These are phyloP conservation scores for Campylomormyrus tamandua DNA, from an alignment of 2,113 vertebrate genomes.

Conservation along the genomic window DNA sequence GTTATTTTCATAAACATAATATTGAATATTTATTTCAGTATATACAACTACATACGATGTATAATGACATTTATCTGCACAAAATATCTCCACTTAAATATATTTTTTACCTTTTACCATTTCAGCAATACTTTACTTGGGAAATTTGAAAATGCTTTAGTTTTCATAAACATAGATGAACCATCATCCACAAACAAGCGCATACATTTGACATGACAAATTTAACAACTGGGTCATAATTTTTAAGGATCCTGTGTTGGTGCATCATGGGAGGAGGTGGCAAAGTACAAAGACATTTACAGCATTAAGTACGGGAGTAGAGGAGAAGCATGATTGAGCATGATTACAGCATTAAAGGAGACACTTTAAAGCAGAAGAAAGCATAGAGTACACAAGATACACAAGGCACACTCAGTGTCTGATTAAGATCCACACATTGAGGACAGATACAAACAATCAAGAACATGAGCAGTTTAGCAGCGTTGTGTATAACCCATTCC, in stretches of 20 bases:
- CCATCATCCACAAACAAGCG: not conserved
- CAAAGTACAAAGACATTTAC: not conserved
- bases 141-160: not conserved
- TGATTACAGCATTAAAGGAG: not conserved
- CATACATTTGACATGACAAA: not conserved
- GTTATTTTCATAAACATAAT: not conserved
- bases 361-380: not conserved
- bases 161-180: not conserved
- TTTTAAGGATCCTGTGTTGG: not conserved
- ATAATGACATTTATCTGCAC: not conserved
- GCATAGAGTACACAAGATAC: not conserved
- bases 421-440: not conserved
- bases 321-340: not conserved
- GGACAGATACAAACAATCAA: not conserved
- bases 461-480: not conserved
- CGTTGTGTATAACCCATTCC: not conserved
- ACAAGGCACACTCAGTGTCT: not conserved
- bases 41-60: not conserved
- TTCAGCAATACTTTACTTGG: not conserved
- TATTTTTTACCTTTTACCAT: not conserved
- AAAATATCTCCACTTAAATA: not conserved
- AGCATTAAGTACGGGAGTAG: not conserved
- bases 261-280: not conserved
- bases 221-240: not conserved
- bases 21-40: not conserved